A percentile compares a stretch with the other conserved stretches of the same genome.
Conservation (phyloP, 1,140 invertebrate species). For the Cydia splendana region DNA sequence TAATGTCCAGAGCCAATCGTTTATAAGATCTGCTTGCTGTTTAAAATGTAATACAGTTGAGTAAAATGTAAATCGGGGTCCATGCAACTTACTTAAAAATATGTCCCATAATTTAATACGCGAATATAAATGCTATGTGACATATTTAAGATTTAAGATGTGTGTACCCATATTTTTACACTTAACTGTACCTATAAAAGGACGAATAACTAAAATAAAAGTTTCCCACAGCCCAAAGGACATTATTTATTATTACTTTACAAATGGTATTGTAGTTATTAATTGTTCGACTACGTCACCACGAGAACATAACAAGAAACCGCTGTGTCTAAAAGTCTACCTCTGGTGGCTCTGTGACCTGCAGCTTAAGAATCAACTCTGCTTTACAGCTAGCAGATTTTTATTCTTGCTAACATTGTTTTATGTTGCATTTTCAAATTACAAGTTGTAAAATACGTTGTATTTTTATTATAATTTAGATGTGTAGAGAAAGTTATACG, state of each 20-base stretch:
- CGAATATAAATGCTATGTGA: too few species aligned
- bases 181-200: too few species aligned
- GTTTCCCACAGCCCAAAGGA: background rate
- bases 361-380: background rate
- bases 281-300: background rate
- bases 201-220: too few species aligned
- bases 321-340: background rate
- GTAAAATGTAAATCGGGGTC: too few species aligned
- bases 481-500: background rate
- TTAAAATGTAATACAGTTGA: too few species aligned
- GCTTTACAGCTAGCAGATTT: background rate
- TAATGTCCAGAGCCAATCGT: too few species aligned
- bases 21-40: too few species aligned
- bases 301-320: background rate
- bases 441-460: background rate
- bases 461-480: background rate
- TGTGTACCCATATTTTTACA: too few species aligned
- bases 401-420: conserved; percentile 18
- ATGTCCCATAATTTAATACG: too few species aligned
- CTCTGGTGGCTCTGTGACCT: background rate
- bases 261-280: background rate
- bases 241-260: background rate
- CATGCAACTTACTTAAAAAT: too few species aligned
- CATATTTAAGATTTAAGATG: too few species aligned
- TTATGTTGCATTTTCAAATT: conserved; percentile 32